phyloP scores from a whole-genome alignment of 2,113 vertebrate species.

The Numida meleagris region DNA sequence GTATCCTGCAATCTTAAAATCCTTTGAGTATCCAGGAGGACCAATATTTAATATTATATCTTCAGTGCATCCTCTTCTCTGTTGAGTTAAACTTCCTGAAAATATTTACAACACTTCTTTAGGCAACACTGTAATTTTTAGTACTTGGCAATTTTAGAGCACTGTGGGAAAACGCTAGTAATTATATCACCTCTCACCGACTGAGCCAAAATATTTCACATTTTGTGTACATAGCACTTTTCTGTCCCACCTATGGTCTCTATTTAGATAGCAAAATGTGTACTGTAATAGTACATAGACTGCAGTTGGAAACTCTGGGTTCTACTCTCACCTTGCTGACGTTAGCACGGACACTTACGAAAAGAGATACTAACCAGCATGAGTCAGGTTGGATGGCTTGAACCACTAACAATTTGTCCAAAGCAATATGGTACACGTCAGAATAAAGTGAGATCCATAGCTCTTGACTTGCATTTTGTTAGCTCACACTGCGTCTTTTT shows the following conservation, averaged over 20 bases:
- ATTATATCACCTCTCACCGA: neutral
- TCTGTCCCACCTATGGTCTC: neutral
- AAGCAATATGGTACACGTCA: neutral
- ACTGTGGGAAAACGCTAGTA: neutral
- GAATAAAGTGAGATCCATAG: neutral
- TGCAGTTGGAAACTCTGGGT: neutral
- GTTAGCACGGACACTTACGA: neutral
- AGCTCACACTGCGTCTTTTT: neutral
- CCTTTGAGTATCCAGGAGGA: neutral
- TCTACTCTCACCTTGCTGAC: neutral
- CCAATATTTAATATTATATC: neutral
- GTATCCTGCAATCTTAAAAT: neutral
- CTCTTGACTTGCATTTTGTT: neutral
- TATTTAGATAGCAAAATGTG: neutral
- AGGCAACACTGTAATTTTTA: neutral
- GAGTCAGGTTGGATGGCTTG: neutral
- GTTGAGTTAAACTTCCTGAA: neutral
- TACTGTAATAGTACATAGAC: neutral
- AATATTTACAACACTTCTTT: constrained; percentile 3
- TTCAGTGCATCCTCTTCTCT: neutral
- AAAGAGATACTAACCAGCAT: neutral
- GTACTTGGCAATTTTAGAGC: neutral
- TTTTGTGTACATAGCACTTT: neutral
- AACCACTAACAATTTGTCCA: neutral
- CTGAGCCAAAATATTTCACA: neutral